Evolutionary conservation across 1,140 invertebrate genomes (phyloP), one percentile per base, ranked within the genome.

Genomic region (Lepidurus arcticus): DNA sequence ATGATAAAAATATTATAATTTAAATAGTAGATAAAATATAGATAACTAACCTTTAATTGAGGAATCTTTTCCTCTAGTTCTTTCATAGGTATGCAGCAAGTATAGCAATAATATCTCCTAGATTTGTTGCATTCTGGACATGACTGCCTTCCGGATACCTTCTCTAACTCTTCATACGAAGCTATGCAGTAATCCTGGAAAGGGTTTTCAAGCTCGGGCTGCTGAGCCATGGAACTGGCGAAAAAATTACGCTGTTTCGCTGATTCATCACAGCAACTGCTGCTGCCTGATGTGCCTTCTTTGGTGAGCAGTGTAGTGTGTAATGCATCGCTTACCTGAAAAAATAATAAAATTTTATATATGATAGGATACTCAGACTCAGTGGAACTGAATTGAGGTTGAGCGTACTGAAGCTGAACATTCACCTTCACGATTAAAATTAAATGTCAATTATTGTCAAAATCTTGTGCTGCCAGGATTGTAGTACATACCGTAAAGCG

Each of bases 231-330:
- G 13, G 75, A 76, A 42, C 43, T 76, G 75, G 24, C 24, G 24
- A 45, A 76, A 76, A 76, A 45, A 44, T 44, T 76, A 16, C 75
- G 75, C 34, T 42, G 42, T 26, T 73, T 75, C 77, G 80, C 34
- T 84, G 85, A 83, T 7, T 13, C 16, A 65, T 11, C 9, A 21
- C 53, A 65, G 21, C 21, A 13, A n/a, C n/a, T n/a, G n/a, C n/a
- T n/a, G n/a, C 21, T 65, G 13, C 53, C n/a, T 21, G 21, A 21
- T 8, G 16, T 65, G 53, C 13, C 3, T 7, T 65, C 9, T 21
- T 65, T 65, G 53, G 13, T 34, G 34, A 34, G 34, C 34, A 3
- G 2, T 34, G 34, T 4, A 34, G 34, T 34, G 34, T 34, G 34
- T 34, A 34, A 34, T 34, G 4, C 34, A 34, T 4, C 34, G 34